Evolutionary conservation across 2,113 vertebrate species (phyloP), one percentile per base, ranked within the genome.

Genomic region (Tonatia bakeri): DNA sequence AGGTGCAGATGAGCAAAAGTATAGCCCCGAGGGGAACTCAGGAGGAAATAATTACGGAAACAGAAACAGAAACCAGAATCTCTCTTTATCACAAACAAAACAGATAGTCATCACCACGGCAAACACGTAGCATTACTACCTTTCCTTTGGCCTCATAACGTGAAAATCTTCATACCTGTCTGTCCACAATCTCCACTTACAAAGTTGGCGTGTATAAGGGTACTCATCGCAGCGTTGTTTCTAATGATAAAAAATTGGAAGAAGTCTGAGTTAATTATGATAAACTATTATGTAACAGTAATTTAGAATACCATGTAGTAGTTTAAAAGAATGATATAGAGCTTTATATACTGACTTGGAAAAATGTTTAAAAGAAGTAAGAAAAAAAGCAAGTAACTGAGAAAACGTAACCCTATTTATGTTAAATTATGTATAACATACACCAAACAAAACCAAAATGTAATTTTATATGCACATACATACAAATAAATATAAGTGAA

Each of bases 61-160:
- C 83, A 91, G 83, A 93, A 83, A 86, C 17, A 36, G 90, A 96
- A 96, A 90, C 92, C 81, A 97, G 79, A 90, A 79, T 86, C 86
- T 72, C 83, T 94, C 89, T 85, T 88, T 72, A 95, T 91, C 79
- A 91, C 64, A 89, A 94, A 85, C 36, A 92, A 95, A 91, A 91
- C 11, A 93, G 64, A 86, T 47, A 79, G 56, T 76, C 50, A 64
- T 69, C 77, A 24, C 72, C 20, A 20, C 33, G 2, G 72, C 82
- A 82, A 96, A 61, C 26, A 79, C 65, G 22, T 87, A 77, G 76
- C 77, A 80, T 75, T 69, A 89, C 75, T 70, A 77, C 56, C 70
- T 94, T 80, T 72, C 45, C 38, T 67, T 95, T 72, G 6, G 7
- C n/a, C 5, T 52, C 84, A 77, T 54, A 47, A 89, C 64, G 83